phyloP scores from a whole-genome alignment of 2,113 vertebrate genomes.

The Martes martes region DNA sequence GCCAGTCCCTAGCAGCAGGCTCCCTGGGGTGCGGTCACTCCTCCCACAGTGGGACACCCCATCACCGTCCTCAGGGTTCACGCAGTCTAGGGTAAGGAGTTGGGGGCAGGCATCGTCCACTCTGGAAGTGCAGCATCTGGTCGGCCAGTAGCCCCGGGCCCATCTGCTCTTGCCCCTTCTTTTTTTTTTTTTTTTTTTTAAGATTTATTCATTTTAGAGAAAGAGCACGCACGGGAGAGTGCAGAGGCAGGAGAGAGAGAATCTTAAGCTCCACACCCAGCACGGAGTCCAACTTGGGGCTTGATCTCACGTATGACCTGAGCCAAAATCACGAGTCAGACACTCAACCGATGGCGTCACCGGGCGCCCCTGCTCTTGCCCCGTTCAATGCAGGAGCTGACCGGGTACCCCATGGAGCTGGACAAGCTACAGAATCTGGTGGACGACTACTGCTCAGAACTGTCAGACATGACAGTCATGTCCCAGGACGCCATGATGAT shows the following conservation, averaged over 20 bases:
- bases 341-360: not conserved
- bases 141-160: accelerated
- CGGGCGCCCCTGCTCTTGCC: not conserved
- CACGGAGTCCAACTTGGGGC: not conserved
- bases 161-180: not conserved
- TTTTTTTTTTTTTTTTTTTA: not conserved
- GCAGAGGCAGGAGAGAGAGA: not conserved
- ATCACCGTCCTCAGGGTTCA: not conserved
- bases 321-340: not conserved
- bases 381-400: conserved; percentile 44
- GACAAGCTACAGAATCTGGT: conserved; percentile 65
- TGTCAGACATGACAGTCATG: conserved; percentile 58
- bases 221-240: accelerated
- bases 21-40: too few species aligned
- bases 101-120: not conserved
- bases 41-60: not conserved
- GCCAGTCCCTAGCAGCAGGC: not conserved
- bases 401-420: conserved; percentile 38
- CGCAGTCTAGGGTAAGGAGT: too few species aligned
- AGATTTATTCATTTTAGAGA: not conserved
- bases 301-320: not conserved
- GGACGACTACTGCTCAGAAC: conserved; percentile 14
- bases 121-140: not conserved
- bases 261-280: not conserved
- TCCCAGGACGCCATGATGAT: conserved; percentile 56